Conservation (phyloP, 1,140 invertebrate species). For the Anastrepha ludens region DNA sequence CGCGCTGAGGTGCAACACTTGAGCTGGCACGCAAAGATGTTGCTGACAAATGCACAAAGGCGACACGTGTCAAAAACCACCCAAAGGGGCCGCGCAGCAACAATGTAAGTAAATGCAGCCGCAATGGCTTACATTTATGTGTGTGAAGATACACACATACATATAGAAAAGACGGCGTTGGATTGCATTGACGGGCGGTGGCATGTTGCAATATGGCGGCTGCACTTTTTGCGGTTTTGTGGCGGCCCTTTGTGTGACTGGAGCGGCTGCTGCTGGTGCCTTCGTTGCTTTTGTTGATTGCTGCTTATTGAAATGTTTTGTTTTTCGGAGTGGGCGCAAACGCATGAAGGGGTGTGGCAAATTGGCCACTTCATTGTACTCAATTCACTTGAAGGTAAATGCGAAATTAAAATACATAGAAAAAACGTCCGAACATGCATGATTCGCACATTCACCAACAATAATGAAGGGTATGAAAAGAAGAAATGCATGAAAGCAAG, state of each 20-base stretch:
- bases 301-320: constrained; percentile 14
- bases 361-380: constrained; percentile 48
- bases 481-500: neutral
- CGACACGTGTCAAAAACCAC: constrained; percentile 56
- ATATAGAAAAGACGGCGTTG: neutral
- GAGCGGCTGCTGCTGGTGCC: neutral
- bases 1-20: constrained; percentile 60
- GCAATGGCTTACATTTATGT: constrained; percentile 12
- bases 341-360: constrained; percentile 36
- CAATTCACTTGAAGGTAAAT: constrained; percentile 45
- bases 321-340: constrained; percentile 32
- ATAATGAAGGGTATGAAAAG: neutral
- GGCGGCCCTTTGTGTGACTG: neutral
- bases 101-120: neutral
- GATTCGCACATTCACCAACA: constrained; percentile 6
- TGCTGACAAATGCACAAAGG: constrained; percentile 58
- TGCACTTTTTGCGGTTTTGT: constrained; percentile 52
- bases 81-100: constrained; percentile 36
- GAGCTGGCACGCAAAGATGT: constrained; percentile 62
- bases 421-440: neutral
- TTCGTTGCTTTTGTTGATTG: neutral
- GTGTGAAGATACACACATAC: too few species aligned
- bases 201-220: constrained; percentile 51
- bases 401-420: neutral
- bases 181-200: constrained; percentile 10